These are phyloP conservation scores for Bolborhynchus lineola DNA, from an alignment of 2,113 vertebrate genomes.

Conservation along the genomic window DNA sequence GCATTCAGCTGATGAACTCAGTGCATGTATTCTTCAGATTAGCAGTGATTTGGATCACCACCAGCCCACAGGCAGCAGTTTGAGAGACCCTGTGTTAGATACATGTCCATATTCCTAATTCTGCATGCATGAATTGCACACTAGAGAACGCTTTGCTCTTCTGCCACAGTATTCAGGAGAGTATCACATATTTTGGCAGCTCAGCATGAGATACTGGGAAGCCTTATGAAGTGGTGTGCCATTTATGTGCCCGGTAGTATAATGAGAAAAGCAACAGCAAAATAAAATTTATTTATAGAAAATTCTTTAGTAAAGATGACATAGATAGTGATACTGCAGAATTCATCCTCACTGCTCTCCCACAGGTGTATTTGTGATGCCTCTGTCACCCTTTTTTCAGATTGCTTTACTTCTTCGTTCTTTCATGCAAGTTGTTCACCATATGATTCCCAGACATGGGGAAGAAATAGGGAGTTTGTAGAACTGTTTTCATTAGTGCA, in stretches of 20 bases:
- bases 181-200: background rate
- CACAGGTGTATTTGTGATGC: background rate
- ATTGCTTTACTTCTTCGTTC: background rate
- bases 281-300: background rate
- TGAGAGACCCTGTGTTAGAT: background rate
- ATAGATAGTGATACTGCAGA: background rate
- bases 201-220: background rate
- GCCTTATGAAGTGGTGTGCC: background rate
- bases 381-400: background rate
- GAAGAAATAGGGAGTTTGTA: background rate
- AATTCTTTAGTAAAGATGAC: background rate
- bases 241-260: background rate
- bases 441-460: background rate
- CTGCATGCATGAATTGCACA: background rate
- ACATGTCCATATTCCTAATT: background rate
- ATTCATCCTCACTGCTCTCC: background rate
- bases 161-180: background rate
- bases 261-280: background rate
- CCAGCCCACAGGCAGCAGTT: background rate
- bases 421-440: background rate
- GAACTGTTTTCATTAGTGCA: background rate
- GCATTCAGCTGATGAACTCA: background rate
- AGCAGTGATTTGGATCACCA: background rate
- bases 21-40: background rate
- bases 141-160: background rate